Evolutionary conservation across 2,797 vertebrate species (phyloP), one percentile per base, ranked within the genome.

Genomic region (Mus spretus): DNA sequence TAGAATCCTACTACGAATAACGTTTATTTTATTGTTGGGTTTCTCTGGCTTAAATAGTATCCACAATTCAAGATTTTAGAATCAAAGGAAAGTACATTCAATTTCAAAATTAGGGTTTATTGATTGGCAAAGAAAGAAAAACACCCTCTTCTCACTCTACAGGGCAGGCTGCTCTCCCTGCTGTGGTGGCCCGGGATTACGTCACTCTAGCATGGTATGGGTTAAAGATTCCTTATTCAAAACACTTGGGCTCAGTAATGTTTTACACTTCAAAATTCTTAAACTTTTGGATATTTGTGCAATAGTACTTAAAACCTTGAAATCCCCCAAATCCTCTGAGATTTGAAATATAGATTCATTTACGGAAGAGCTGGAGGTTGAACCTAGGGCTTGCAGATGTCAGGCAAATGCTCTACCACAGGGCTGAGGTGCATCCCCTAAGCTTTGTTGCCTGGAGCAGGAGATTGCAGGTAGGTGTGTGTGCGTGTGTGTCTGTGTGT

Each of bases 71-170:
- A 93, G 70, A 70, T 92, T 70, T 90, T n/a, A 53, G 37, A 94
- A 90, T 93, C 65, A 19, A 13, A 87, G 55, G 67, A 95, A 92
- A 65, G 87, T 22, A n/a, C 2, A 4, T 31, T 94, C 77, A 50
- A 63, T 85, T 97, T 89, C 67, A 91, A 86, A 93, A 63, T 57
- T 40, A 6, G 81, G 50, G 63, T 74, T 65, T 95, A 20, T 8
- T 81, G 59, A 24, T 40, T 57, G 74, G 75, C 37, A 53, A 93
- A 57, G 40, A 8, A 15, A 0, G 15, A 12, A 47, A 59, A 77
- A 70, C 7, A 10, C 4, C 44, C 9, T 13, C 17, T 15, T 72
- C 79, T 75, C 1, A 0, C 4, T 37, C 20, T 26, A 1, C 2
- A 40, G 87, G 26, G 40, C 40, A 82, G 26, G 47, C n/a, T 19